Base-by-base conservation (phyloP, 2,888 invertebrate genomes). In the Orthosia cruda region DNA sequence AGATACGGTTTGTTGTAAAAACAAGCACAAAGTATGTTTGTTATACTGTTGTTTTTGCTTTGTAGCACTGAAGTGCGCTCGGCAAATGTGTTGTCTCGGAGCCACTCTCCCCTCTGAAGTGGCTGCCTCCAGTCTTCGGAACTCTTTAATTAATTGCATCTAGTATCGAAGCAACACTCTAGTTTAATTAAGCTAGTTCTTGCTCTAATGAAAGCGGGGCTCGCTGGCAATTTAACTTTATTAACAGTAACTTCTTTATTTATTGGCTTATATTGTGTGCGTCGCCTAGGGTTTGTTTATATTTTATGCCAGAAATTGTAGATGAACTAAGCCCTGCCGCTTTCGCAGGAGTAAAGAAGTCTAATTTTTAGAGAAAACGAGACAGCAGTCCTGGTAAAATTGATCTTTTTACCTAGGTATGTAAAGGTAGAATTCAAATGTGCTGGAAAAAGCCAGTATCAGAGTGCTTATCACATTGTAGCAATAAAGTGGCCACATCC, bases 401-500 rank as follows among this genome's bases (percentile, higher is more conserved):
- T n/a, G 72, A 23, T 32, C 12, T 23, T 47, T 49, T 9, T 12
- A 23, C n/a, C 7, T 20, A 40, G 5, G 7, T 20, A 40, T 9
- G 7, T n/a, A 45, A 23, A 67, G 59, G 50, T 57, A 54, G n/a
- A 63, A 74, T 64, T 63, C 40, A 78, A 54, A 68, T 49, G 23
- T 52, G 23, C 68, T 66, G 63, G 65, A 69, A 80, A 80, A 70
- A 64, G 58, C 63, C 66, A 73, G 83, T 77, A 80, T 80, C 63
- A 64, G 55, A 74, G 15, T 75, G 77, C 85, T 86, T 88, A 87
- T 87, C 85, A 84, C 70, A 71, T 67, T 68, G 78, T 76, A 73
- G 78, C 75, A 71, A 80, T 85, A 88, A 88, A 88, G 71, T 78
- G 77, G 74, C 85, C 81, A 88, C 85, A 76, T 87, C 87, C 87